Conservation (phyloP, 2,888 invertebrate species). For the Cheilosia urbana region DNA sequence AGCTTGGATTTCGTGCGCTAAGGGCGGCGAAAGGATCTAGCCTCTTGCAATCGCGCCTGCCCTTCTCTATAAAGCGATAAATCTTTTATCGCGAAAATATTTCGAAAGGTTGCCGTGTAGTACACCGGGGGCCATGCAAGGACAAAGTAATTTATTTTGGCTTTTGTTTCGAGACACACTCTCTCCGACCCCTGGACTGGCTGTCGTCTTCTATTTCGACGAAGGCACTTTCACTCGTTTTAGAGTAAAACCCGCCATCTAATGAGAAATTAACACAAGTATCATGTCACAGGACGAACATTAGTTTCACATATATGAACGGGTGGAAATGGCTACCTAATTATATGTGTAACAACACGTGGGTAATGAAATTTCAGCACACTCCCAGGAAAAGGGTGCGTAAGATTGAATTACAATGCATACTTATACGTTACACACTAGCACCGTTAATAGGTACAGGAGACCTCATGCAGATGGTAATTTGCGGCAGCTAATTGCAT, state of each 20-base stretch:
- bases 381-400: conserved; percentile 21
- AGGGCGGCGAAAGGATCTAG: conserved; percentile 64
- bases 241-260: conserved; percentile 52
- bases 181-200: background rate
- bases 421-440: background rate
- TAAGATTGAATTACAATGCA: conserved; percentile 62
- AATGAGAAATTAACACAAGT: conserved; percentile 77
- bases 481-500: conserved; percentile 62
- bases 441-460: conserved; percentile 12
- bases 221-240: conserved; percentile 35
- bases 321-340: conserved; percentile 19
- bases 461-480: conserved; percentile 35
- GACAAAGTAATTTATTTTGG: conserved; percentile 54
- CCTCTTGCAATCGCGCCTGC: conserved; percentile 2
- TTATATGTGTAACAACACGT: conserved; percentile 45
- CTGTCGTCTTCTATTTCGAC: conserved; percentile 14
- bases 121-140: conserved; percentile 22
- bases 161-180: conserved; percentile 36
- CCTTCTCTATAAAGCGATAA: conserved; percentile 45
- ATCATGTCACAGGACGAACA: conserved; percentile 61
- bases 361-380: conserved; percentile 52
- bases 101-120: conserved; percentile 49
- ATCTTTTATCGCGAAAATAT: conserved; percentile 72
- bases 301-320: conserved; percentile 52
- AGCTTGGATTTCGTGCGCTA: conserved; percentile 59